Percentiles rank a stretch among this genome's conserved stretches.
These are phyloP conservation scores for Branchinecta lindahli DNA, from an alignment of 1,140 invertebrate genomes.

Conservation along the genomic window DNA sequence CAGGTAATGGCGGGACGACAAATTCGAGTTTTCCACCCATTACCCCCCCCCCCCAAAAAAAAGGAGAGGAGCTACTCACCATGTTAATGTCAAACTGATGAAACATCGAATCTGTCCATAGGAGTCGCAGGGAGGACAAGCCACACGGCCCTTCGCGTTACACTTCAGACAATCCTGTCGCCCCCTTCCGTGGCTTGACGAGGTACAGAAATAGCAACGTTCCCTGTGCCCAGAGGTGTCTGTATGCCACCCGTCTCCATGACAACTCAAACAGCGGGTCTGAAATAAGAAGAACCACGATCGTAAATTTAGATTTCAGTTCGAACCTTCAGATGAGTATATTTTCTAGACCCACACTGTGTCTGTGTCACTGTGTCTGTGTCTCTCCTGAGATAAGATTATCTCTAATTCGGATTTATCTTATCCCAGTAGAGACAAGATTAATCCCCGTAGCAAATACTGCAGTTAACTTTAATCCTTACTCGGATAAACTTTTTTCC, in stretches of 20 bases:
- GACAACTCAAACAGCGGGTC: constrained; percentile 33
- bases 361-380: no score
- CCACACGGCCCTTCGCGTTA: constrained; percentile 34
- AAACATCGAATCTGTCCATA: constrained; percentile 37
- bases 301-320: no score
- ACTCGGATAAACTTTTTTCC: no score
- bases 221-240: constrained; percentile 31
- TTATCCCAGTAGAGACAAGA: no score
- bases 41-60: background rate
- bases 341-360: no score
- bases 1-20: no score
- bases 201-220: constrained; percentile 34
- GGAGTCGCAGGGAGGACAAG: constrained; percentile 34
- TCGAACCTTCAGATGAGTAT: no score
- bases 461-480: no score
- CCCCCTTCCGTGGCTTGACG: constrained; percentile 32
- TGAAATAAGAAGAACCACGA: constrained; percentile 18
- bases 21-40: no score
- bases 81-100: constrained; percentile 36
- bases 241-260: constrained; percentile 33
- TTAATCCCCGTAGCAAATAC: no score
- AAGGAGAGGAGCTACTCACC: constrained; percentile 24
- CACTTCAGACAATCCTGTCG: constrained; percentile 35
- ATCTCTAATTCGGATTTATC: no score
- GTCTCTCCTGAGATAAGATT: no score